A percentile compares a stretch with the other conserved stretches of the same genome.
Conservation (phyloP, 1,140 invertebrate species). For the Calephelis virginiensis region DNA sequence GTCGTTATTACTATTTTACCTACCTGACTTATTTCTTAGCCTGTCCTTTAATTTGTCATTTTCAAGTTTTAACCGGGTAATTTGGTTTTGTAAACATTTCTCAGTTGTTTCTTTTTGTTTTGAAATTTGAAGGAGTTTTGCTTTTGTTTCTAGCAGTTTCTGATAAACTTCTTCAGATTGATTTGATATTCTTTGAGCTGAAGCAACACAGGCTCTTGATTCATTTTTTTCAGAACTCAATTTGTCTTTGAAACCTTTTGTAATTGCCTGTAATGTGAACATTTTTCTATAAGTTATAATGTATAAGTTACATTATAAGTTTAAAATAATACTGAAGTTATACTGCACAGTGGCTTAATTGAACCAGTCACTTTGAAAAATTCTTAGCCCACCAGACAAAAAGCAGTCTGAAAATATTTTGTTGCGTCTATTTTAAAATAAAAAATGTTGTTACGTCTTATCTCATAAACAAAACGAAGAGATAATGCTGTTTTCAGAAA, state of each 20-base stretch:
- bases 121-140: conserved; percentile 49
- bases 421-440: too few relatives aligned
- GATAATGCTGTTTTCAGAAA: too few relatives aligned
- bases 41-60: conserved; percentile 60
- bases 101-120: conserved; percentile 65
- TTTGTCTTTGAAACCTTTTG: conserved; percentile 53
- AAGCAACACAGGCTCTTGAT: conserved; percentile 61
- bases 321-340: too few relatives aligned
- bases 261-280: conserved; percentile 37
- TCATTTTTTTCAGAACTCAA: conserved; percentile 60
- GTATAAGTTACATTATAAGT: too few relatives aligned
- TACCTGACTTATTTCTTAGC: conserved; percentile 56
- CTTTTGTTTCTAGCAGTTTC: conserved; percentile 46
- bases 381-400: too few relatives aligned
- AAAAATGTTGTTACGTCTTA: too few relatives aligned
- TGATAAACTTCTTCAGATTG: conserved; percentile 54
- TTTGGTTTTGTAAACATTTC: conserved; percentile 55
- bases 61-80: conserved; percentile 50
- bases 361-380: too few relatives aligned
- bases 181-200: conserved; percentile 61
- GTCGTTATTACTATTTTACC: conserved; percentile 6
- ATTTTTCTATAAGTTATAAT: too few relatives aligned
- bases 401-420: too few relatives aligned
- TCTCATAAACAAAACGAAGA: too few relatives aligned
- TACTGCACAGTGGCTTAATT: too few relatives aligned